Conservation (phyloP, 1,140 invertebrate genomes). For the Bombus terrestris region DNA sequence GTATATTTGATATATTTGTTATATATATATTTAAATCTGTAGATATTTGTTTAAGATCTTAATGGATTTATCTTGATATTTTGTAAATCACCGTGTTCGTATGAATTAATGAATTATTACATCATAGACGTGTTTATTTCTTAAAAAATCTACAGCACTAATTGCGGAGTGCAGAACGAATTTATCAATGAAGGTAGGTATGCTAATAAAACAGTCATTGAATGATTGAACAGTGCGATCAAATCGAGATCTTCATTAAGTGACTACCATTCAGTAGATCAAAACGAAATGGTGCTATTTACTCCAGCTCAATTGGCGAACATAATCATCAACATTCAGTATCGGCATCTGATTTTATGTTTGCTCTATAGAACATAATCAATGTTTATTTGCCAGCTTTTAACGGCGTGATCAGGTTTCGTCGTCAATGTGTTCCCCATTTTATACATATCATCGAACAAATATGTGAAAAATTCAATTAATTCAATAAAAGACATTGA, state of each 20-base stretch:
- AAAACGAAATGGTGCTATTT: slow-evolving; percentile 10
- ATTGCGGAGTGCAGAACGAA: not conserved
- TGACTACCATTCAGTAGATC: not conserved
- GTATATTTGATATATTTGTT: too few relatives aligned
- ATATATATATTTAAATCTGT: too few relatives aligned
- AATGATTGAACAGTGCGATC: not conserved
- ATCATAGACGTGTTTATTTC: too few relatives aligned
- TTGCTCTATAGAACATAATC: not conserved
- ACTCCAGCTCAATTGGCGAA: slow-evolving; percentile 1
- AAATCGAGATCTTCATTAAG: not conserved
- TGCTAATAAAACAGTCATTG: not conserved
- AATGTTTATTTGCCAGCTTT: not conserved
- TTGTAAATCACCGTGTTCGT: too few relatives aligned
- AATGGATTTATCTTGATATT: too few relatives aligned
- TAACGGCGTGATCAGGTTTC: not conserved
- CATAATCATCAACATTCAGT: not conserved
- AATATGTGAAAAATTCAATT: not conserved
- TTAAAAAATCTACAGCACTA: not conserved
- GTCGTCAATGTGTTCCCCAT: not conserved
- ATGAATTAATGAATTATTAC: too few relatives aligned
- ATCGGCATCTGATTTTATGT: not conserved
- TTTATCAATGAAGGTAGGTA: not conserved
- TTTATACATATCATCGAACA: not conserved
- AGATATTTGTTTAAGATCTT: too few relatives aligned
- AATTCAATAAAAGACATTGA: too few relatives aligned